Base-by-base conservation (phyloP, 2,797 vertebrate species). In the Otolemur crassicaudatus region DNA sequence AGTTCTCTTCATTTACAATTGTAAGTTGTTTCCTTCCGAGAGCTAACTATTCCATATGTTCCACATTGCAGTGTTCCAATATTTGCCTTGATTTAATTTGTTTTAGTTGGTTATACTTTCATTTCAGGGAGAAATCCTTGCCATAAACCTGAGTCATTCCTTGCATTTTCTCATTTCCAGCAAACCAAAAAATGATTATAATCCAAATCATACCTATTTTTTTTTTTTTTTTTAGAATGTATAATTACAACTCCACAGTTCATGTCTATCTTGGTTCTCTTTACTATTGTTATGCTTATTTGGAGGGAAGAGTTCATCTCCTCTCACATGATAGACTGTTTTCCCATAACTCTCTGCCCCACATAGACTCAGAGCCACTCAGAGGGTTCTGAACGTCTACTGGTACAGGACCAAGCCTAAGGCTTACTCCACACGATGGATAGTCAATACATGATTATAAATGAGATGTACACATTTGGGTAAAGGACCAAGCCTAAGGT, bases 121-220 rank as follows among this genome's bases (percentile, higher is more conserved):
- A 95, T 60, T 72, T 91, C 53, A 56, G 65, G 10, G 20, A 88
- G 49, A 87, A 94, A 89, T 91, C 17, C 14, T 67, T 85, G 69
- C 73, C 69, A 75, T 23, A 86, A 86, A 77, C 11, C 46, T 67
- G 46, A 86, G 67, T 83, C 65, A 92, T 69, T 90, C 8, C 6
- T 6, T 75, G 13, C 27, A 69, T n/a, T 65, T 53, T 9, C 27
- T 22, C 22, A 17, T 63, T 84, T 56, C 60, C 75, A 91, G 27
- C 69, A 85, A 95, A 77, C 43, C 56, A 94, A 91, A 70, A 85
- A 92, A 77, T 67, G 63, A 88, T 53, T 88, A 34, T 46, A 34
- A 87, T 94, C 27, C 12, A 91, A 72, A 89, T 86, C 88, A 83
- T 37, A 72, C n/a, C 23, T 34, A 85, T 73, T 70, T 94, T 90